Base-by-base conservation (phyloP, 2,797 vertebrate species). In the Calcarius lapponicus region DNA sequence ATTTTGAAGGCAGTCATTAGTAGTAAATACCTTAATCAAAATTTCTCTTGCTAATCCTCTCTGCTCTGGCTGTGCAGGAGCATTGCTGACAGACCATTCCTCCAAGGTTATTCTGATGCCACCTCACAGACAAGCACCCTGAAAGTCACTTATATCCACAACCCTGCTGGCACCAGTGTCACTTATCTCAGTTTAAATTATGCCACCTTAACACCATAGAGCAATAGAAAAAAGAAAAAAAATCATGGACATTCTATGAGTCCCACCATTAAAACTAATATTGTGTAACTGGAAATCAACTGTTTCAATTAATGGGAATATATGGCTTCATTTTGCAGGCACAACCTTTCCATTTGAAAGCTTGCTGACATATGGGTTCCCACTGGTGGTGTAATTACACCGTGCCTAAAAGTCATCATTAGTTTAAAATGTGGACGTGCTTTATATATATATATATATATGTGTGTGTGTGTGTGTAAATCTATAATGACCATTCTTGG, bases 11-110 rank as follows among this genome's bases (percentile, higher is more conserved):
- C 76, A 92, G 89, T 86, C 87, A 91, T 94, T 97, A 93, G 92
- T 75, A 92, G 92, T 86, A 96, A 94, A 96, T 88, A 96, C 76
- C 62, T 82, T 95, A 73, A 93, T 96, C 91, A 93, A 80, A 93
- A 95, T 95, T 92, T 92, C 70, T 84, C 80, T 86, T 66, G 92
- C 76, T 94, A 93, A 95, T 91, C 85, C 92, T 88, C 86, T 90
- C 75, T 91, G 73, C 70, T 92, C 72, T 72, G 73, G 79, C 81
- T 78, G 69, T n/a, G 53, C 71, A 85, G 79, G n/a, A n/a, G 20
- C 75, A 92, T 45, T 92, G 89, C 92, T 97, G 91, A 91, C 69
- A 93, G 69, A 83, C 79, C 62, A 25, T 71, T 93, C 58, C 29
- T 72, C 51, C 95, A 95, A 96, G 92, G 93, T 96, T 90, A 91